Conservation (phyloP, 2,888 invertebrate genomes). For the Electrophaes corylata region DNA sequence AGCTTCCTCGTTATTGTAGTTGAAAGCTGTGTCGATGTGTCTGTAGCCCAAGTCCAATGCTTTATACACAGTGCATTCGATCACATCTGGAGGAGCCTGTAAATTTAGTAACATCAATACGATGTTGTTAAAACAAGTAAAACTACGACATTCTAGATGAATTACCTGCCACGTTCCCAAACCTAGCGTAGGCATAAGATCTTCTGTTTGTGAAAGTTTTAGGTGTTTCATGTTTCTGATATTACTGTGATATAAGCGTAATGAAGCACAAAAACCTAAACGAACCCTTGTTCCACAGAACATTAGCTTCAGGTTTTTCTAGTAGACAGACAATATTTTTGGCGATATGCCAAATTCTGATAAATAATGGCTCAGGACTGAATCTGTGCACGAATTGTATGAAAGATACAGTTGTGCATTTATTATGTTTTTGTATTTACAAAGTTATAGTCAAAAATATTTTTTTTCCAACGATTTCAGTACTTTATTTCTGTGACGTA, state of each 20-base stretch:
- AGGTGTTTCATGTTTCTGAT: constrained; percentile 73
- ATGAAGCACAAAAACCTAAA: constrained; percentile 44
- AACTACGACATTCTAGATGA: neutral
- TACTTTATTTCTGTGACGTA: constrained; percentile 4
- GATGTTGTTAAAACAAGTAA: neutral
- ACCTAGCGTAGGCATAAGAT: constrained; percentile 88
- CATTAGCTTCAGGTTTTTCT: constrained; percentile 43
- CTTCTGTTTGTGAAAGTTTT: constrained; percentile 73
- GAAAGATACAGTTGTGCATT: neutral
- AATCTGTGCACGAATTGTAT: constrained; percentile 4
- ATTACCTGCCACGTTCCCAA: constrained; percentile 89
- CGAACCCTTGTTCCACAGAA: constrained; percentile 48
- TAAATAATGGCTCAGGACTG: constrained; percentile 4
- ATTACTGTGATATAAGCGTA: constrained; percentile 49
- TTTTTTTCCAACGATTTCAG: neutral
- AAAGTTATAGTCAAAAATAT: neutral
- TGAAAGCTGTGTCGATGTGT: constrained; percentile 91
- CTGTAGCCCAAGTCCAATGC: constrained; percentile 89
- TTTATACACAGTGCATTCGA: constrained; percentile 85
- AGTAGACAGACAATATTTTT: constrained; percentile 56
- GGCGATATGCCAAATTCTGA: constrained; percentile 62
- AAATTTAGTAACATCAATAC: constrained; percentile 13
- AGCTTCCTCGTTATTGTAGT: constrained; percentile 90
- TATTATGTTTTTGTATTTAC: neutral
- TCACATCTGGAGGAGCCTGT: constrained; percentile 86